A percentile compares a stretch with the other conserved stretches of the same genome.
phyloP scores from a whole-genome alignment of 2,797 vertebrate species.

The Esox lucius region DNA sequence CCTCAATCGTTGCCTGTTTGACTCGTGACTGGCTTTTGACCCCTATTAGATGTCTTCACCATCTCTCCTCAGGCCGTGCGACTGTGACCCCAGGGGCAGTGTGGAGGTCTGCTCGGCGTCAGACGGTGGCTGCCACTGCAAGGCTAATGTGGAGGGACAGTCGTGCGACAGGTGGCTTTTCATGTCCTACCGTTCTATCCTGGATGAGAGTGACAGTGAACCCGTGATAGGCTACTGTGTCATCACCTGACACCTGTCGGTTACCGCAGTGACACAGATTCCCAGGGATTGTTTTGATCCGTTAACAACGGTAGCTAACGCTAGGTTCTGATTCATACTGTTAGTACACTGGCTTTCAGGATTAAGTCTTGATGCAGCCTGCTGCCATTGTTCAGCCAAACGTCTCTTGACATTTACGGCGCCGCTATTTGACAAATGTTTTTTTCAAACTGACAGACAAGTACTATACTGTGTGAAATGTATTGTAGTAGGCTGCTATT shows the following conservation, averaged over 20 bases:
- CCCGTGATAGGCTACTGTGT: background rate
- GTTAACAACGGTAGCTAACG: background rate
- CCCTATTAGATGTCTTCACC: constrained; percentile 20
- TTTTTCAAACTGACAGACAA: background rate
- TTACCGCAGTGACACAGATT: constrained; percentile 35
- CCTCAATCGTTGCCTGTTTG: background rate
- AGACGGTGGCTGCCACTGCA: constrained; percentile 86
- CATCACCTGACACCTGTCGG: background rate
- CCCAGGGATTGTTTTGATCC: background rate
- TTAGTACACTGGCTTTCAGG: background rate
- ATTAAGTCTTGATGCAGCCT: background rate
- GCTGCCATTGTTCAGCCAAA: background rate
- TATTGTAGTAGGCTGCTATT: background rate
- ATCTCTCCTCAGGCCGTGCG: constrained; percentile 75
- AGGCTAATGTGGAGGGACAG: constrained; percentile 83
- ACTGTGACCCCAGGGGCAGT: constrained; percentile 78
- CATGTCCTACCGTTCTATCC: background rate
- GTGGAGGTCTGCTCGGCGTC: constrained; percentile 77
- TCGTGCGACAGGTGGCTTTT: constrained; percentile 81
- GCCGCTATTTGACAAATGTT: background rate
- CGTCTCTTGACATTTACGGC: background rate
- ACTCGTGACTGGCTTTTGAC: background rate
- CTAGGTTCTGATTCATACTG: background rate
- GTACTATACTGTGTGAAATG: background rate
- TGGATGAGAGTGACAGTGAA: background rate